Conservation (phyloP, 2,113 vertebrate species). For the Gadus chalcogrammus region DNA sequence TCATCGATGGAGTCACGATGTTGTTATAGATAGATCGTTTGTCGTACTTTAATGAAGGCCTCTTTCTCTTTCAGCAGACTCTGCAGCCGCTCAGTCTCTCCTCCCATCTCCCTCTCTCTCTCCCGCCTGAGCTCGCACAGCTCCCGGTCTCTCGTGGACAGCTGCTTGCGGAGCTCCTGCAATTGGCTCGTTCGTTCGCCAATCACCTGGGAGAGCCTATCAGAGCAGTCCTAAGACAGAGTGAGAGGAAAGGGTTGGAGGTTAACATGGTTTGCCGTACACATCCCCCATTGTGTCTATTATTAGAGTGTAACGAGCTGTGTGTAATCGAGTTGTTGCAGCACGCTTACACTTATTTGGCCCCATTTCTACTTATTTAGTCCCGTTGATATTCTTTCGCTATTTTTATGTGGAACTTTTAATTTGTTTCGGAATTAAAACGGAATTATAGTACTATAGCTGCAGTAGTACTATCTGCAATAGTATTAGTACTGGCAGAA, state of each 20-base stretch:
- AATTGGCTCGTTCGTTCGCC: slow-evolving; percentile 80
- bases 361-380: no score
- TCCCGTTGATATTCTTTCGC: no score
- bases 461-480: no score
- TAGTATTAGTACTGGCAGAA: no score
- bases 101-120: slow-evolving; percentile 45
- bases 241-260: neutral
- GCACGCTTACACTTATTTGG: no score
- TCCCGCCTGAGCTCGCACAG: slow-evolving; percentile 56
- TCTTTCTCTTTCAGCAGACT: slow-evolving; percentile 74
- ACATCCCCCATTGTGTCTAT: neutral
- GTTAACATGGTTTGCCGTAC: neutral
- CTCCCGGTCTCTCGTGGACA: slow-evolving; percentile 67
- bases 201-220: slow-evolving; percentile 79
- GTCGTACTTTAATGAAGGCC: slow-evolving; percentile 74
- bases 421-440: no score
- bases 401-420: no score
- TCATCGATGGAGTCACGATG: neutral
- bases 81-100: slow-evolving; percentile 56
- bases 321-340: no score
- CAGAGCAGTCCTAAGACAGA: slow-evolving; percentile 70
- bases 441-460: no score
- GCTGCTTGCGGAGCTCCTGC: slow-evolving; percentile 79
- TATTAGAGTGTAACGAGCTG: no score
- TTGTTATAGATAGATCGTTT: neutral